Conservation (phyloP, 2,113 vertebrate species). For the Hypocryptadius cinnamomeus region DNA sequence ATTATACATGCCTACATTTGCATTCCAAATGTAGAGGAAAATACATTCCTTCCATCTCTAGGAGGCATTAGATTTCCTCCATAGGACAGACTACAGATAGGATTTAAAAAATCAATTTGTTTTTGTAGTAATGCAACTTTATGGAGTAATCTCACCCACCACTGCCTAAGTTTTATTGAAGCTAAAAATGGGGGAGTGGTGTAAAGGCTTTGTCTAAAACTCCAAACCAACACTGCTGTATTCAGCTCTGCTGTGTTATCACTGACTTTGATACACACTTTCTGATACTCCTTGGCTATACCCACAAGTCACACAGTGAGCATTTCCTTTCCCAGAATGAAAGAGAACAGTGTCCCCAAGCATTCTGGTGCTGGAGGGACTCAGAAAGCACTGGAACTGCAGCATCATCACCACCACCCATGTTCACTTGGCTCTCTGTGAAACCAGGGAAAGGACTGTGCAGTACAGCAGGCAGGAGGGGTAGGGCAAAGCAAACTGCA, state of each 20-base stretch:
- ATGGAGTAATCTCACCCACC: background rate
- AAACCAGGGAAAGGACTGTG: background rate
- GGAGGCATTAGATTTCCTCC: background rate
- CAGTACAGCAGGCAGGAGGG: background rate
- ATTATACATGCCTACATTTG: background rate
- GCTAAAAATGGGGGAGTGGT: background rate
- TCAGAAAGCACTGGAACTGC: background rate
- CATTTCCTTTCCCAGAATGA: background rate
- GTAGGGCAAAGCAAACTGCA: background rate
- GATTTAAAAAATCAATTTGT: background rate
- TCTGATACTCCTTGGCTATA: background rate
- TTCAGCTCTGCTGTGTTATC: background rate
- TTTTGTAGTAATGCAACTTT: background rate
- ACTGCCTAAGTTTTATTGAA: background rate
- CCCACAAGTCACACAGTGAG: background rate
- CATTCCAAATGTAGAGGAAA: background rate
- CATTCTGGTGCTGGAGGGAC: background rate
- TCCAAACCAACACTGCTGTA: background rate
- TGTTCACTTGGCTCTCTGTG: background rate
- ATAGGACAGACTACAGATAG: background rate
- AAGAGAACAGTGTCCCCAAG: background rate
- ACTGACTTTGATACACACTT: background rate
- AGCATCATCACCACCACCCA: background rate
- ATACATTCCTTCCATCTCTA: background rate
- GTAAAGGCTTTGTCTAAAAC: background rate